Percentiles rank a stretch among this genome's conserved stretches.
Evolutionary conservation across 2,113 vertebrate species (phyloP).

Genomic region (Paramormyrops kingsleyae): DNA sequence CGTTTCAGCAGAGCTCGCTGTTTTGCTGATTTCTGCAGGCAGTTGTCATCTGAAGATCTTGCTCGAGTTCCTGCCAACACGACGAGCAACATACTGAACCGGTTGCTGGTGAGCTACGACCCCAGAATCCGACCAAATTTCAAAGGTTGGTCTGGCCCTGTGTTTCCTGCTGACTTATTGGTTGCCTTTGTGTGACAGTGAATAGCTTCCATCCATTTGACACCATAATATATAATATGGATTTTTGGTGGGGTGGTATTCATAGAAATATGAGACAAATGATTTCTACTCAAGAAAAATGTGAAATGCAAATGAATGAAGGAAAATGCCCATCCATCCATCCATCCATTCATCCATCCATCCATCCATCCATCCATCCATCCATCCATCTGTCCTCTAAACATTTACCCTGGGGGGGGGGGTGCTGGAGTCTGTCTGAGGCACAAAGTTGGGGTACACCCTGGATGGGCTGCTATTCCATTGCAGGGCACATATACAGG

Average conservation of each 20-base stretch:
- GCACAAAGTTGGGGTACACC: not conserved
- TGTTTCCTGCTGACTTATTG: conserved; percentile 20
- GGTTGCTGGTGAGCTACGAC: conserved; percentile 86
- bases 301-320: not conserved
- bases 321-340: not conserved
- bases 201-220: not conserved
- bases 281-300: not conserved
- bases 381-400: not conserved
- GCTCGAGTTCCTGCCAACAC: conserved; percentile 86
- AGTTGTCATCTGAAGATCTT: conserved; percentile 88
- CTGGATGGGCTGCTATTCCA: not conserved
- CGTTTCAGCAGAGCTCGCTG: not conserved
- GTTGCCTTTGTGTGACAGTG: not conserved
- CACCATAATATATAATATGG: not conserved
- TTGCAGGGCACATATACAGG: not conserved
- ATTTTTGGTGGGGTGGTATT: not conserved
- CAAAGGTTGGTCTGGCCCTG: conserved; percentile 74
- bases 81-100: conserved; percentile 94
- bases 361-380: not conserved
- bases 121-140: conserved; percentile 96
- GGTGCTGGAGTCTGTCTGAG: not conserved
- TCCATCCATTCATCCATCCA: too few relatives aligned
- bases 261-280: not conserved
- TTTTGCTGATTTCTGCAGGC: conserved; percentile 55
- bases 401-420: not conserved